These are phyloP conservation scores for Vulpes lagopus DNA, from an alignment of 2,113 vertebrate species.

Conservation along the genomic window DNA sequence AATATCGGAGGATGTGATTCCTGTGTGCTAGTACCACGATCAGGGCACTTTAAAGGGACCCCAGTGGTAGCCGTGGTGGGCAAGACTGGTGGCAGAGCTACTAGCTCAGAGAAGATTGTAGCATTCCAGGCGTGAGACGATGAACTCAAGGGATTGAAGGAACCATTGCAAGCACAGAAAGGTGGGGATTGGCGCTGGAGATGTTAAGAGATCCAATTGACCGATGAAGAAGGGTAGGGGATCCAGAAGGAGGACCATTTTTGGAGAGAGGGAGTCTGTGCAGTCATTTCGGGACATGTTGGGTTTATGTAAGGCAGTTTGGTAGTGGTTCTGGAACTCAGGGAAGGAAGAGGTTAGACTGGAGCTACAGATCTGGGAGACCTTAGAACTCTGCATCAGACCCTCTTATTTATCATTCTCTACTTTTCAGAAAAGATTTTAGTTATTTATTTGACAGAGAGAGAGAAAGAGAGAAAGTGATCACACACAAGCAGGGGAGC, in stretches of 20 bases:
- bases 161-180: not conserved
- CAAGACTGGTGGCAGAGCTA: not conserved
- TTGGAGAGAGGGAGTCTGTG: not conserved
- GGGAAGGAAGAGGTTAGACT: not conserved
- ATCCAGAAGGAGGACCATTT: not conserved
- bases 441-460: no score
- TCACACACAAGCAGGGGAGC: no score
- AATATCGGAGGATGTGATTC: not conserved
- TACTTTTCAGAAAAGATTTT: not conserved
- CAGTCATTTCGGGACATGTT: not conserved
- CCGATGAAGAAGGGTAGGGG: not conserved
- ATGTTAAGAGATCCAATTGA: not conserved
- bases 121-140: not conserved
- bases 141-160: not conserved
- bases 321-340: constrained; percentile 4
- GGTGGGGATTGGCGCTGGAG: not conserved
- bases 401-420: not conserved
- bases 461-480: no score
- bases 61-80: not conserved
- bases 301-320: not conserved
- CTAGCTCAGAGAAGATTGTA: not conserved
- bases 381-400: not conserved
- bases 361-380: not conserved
- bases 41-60: constrained; percentile 18
- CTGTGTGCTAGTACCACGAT: constrained; percentile 8